Base-by-base conservation (phyloP, 1,140 invertebrate species). In the Aphaenogaster floridana region DNA sequence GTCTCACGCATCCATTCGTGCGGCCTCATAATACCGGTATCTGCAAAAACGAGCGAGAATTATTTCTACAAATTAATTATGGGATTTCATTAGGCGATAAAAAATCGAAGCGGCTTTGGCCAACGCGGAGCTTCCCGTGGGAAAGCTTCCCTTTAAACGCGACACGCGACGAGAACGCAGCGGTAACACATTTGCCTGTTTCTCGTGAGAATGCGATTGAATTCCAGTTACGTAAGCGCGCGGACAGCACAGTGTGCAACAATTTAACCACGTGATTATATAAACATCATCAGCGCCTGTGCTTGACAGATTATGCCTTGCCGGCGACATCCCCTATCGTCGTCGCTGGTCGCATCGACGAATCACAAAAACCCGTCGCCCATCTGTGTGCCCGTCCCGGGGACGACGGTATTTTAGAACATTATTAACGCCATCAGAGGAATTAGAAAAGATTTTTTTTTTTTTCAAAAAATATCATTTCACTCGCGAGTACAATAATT, bases 221-320 rank as follows among this genome's bases (percentile, higher is more conserved):
- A 92, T 91, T 88, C 57, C 68, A 7, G 64, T 91, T 91, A 90
- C 48, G 13, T 89, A 92, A 89, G 42, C 71, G 39, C 36, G 48
- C 86, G 48, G 78, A 88, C 78, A 91, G 90, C 83, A 88, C 39
- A 74, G 69, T 48, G 86, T 92, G 78, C 83, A 90, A 90, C 89
- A 90, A 92, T 92, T 92, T 91, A 91, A 92, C 84, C 89, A 92
- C 80, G 80, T 89, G 86, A 91, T 94, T 94, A 93, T 89, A 88
- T 92, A 94, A 94, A 92, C 80, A 78, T 90, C 88, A 92, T 92
- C 87, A 81, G 78, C 50, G 80, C 78, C 91, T 94, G 93, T 77
- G 77, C 39, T 72, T 93, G 92, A 94, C 92, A 90, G 90, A 93
- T 93, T 88, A 90, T 89, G 77, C 86, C 88, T 92, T 93, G 91